Percentiles rank a stretch among this genome's conserved stretches.
Evolutionary conservation across 2,888 invertebrate species (phyloP).

Genomic region (Apamea monoglypha): DNA sequence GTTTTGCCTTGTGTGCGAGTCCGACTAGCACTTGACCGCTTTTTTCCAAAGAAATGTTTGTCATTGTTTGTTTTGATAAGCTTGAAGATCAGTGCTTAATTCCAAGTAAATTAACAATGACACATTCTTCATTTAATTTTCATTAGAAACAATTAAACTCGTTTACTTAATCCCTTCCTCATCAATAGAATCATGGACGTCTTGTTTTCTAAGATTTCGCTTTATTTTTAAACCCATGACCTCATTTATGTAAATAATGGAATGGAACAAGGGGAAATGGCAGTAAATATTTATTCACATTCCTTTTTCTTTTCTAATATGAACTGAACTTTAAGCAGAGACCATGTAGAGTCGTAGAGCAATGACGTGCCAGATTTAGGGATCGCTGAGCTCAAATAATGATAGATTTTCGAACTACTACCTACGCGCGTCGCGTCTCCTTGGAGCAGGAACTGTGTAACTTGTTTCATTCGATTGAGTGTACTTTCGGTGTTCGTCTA

Average conservation of each 20-base stretch:
- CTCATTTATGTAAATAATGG: constrained; percentile 42
- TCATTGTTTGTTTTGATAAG: neutral
- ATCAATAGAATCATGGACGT: neutral
- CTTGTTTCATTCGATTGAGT: constrained; percentile 8
- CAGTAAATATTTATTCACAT: constrained; percentile 42
- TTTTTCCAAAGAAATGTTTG: neutral
- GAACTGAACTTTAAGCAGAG: constrained; percentile 12
- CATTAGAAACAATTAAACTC: neutral
- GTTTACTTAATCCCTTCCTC: neutral
- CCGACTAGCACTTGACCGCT: too few species aligned
- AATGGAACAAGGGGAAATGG: constrained; percentile 13
- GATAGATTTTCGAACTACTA: constrained; percentile 43
- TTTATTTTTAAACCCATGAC: constrained; percentile 24
- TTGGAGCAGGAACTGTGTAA: constrained; percentile 17
- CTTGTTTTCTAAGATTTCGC: neutral
- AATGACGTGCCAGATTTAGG: constrained; percentile 33
- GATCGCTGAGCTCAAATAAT: constrained; percentile 46
- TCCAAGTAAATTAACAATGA: neutral
- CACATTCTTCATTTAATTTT: neutral
- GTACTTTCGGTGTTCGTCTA: neutral
- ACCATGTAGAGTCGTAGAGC: constrained; percentile 44
- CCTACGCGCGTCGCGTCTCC: neutral
- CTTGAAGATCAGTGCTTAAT: neutral
- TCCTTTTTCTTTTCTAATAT: constrained; percentile 22
- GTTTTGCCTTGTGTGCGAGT: too few species aligned